phyloP scores from a whole-genome alignment of 2,113 vertebrate species.

The Ophthalmolycus amberensis region DNA sequence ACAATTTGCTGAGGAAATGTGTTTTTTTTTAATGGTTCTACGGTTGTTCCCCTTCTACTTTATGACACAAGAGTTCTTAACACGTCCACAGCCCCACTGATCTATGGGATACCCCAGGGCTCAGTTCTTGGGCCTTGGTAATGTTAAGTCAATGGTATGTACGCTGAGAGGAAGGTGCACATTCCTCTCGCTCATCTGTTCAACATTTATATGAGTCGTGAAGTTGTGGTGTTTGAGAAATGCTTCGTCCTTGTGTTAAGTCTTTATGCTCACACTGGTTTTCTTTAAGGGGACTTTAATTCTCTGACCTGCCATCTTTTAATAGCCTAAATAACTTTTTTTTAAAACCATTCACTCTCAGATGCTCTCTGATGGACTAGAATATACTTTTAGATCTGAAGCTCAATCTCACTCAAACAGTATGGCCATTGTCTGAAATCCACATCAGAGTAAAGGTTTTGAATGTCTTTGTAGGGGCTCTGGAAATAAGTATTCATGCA shows the following conservation, averaged over 20 bases:
- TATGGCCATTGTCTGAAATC: neutral
- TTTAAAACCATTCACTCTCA: too few relatives aligned
- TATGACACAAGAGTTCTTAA: neutral
- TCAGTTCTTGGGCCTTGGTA: neutral
- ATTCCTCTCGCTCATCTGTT: too few relatives aligned
- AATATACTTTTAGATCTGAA: neutral
- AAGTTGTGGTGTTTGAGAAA: too few relatives aligned
- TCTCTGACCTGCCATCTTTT: neutral
- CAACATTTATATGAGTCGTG: too few relatives aligned
- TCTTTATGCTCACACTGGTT: neutral
- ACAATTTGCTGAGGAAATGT: neutral
- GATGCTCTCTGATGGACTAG: too few relatives aligned
- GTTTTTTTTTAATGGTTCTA: neutral
- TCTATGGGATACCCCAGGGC: neutral
- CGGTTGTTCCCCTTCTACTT: neutral
- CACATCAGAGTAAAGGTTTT: neutral
- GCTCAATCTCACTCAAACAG: too few relatives aligned
- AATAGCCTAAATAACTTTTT: too few relatives aligned
- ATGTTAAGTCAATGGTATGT: neutral
- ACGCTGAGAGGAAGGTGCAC: too few relatives aligned
- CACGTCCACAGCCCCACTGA: neutral
- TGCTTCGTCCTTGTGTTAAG: too few relatives aligned
- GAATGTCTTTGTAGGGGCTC: neutral
- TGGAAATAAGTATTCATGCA: neutral
- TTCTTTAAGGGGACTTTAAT: neutral